These are phyloP conservation scores for Choristoneura fumiferana DNA, from an alignment of 1,140 invertebrate genomes.

Conservation along the genomic window DNA sequence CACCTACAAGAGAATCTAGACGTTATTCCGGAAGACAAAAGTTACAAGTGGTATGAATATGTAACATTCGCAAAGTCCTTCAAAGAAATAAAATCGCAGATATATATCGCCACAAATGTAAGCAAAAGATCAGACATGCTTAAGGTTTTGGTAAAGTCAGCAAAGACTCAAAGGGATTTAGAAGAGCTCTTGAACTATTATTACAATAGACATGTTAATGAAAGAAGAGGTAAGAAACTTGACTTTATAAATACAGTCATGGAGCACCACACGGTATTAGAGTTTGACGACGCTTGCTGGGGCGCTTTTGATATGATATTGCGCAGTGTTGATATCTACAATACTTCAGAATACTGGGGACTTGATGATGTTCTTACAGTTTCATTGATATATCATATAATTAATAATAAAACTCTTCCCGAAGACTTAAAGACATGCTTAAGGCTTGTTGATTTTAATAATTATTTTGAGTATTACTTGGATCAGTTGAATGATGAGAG, in stretches of 20 bases:
- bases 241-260: slow-evolving; percentile 43
- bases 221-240: slow-evolving; percentile 38
- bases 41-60: slow-evolving; percentile 53
- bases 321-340: slow-evolving; percentile 45
- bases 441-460: slow-evolving; percentile 18
- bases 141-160: slow-evolving; percentile 40
- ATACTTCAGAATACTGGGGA: slow-evolving; percentile 18
- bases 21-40: slow-evolving; percentile 33
- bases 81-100: slow-evolving; percentile 41
- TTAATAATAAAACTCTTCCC: slow-evolving; percentile 39
- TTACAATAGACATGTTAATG: slow-evolving; percentile 52
- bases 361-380: slow-evolving; percentile 29
- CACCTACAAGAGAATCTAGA: slow-evolving; percentile 42
- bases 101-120: slow-evolving; percentile 32
- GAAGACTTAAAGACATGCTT: slow-evolving; percentile 26
- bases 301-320: slow-evolving; percentile 47
- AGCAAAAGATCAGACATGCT: slow-evolving; percentile 35
- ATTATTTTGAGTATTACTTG: slow-evolving; percentile 24
- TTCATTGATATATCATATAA: slow-evolving; percentile 42
- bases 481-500: slow-evolving; percentile 36
- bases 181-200: slow-evolving; percentile 47
- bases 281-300: slow-evolving; percentile 49
- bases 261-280: slow-evolving; percentile 40
- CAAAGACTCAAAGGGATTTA: slow-evolving; percentile 40
- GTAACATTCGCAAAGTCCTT: slow-evolving; percentile 47